These are phyloP conservation scores for Heliconius hermathena DNA, from an alignment of 1,140 invertebrate species.

Conservation along the genomic window DNA sequence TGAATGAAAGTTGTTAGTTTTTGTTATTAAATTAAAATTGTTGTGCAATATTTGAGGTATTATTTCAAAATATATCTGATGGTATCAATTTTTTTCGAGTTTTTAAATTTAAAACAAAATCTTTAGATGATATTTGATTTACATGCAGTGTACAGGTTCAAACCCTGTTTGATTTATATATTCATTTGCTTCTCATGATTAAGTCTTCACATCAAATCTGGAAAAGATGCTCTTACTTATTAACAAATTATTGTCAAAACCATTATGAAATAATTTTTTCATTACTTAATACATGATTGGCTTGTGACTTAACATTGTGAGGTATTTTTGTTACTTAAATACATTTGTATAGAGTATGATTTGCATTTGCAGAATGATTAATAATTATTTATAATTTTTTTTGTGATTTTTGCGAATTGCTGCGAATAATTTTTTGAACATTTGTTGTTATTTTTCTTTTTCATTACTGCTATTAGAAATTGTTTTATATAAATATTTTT, in stretches of 20 bases:
- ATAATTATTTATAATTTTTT: not conserved
- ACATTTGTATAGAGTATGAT: not conserved
- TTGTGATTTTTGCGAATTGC: not conserved
- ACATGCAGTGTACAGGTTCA: too few relatives aligned
- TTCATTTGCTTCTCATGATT: too few relatives aligned
- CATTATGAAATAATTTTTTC: not conserved
- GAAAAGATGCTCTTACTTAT: too few relatives aligned
- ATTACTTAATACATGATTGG: not conserved
- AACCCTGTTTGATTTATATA: too few relatives aligned
- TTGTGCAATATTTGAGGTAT: too few relatives aligned
- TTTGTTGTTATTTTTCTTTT: not conserved
- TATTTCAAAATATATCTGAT: too few relatives aligned
- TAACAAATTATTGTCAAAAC: not conserved
- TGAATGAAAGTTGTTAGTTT: too few relatives aligned
- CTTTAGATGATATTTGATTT: too few relatives aligned
- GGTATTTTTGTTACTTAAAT: not conserved
- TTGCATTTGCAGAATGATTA: not conserved
- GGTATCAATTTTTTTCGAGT: too few relatives aligned
- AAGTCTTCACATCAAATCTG: too few relatives aligned
- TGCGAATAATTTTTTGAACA: not conserved
- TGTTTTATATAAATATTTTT: not conserved
- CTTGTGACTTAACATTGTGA: not conserved
- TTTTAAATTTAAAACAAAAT: too few relatives aligned
- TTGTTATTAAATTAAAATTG: too few relatives aligned
- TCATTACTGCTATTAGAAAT: not conserved